Evolutionary conservation across 92 coral and sea anemone genomes (phyloP).

Genomic region (Porites cylindrica): DNA sequence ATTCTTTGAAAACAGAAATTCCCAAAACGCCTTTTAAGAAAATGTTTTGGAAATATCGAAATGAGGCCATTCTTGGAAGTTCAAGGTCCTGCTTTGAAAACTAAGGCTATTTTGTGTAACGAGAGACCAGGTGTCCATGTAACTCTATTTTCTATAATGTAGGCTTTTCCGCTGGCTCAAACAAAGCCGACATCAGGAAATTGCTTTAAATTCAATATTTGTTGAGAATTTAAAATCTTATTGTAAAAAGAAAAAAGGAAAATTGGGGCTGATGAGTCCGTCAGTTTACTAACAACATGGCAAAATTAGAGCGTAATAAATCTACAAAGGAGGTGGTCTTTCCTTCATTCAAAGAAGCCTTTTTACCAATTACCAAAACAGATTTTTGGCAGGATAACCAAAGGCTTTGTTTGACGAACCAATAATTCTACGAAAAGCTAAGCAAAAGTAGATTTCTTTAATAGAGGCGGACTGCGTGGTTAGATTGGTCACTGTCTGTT

Average conservation of each 20-base stretch:
- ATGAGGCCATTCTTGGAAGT: slow-evolving; percentile 10
- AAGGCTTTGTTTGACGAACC: slow-evolving; percentile 6
- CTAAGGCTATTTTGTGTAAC: slow-evolving; percentile 30
- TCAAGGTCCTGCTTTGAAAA: slow-evolving; percentile 47
- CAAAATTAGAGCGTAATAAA: slow-evolving; percentile 32
- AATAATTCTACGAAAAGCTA: neutral
- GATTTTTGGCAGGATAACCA: slow-evolving; percentile 25
- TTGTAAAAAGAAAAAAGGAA: slow-evolving; percentile 40
- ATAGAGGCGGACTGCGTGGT: neutral
- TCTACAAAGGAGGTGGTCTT: slow-evolving; percentile 45
- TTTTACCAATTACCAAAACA: slow-evolving; percentile 53
- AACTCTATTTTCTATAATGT: slow-evolving; percentile 1
- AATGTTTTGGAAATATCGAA: slow-evolving; percentile 36
- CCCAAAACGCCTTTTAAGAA: neutral
- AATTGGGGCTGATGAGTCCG: slow-evolving; percentile 22
- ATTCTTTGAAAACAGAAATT: slow-evolving; percentile 2
- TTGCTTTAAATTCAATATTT: slow-evolving; percentile 41
- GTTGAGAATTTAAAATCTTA: slow-evolving; percentile 26
- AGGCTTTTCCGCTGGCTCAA: slow-evolving; percentile 49
- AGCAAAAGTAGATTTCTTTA: too few relatives aligned
- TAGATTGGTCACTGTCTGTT: neutral
- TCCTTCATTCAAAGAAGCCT: slow-evolving; percentile 2
- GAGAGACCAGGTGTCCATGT: slow-evolving; percentile 29
- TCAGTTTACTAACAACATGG: slow-evolving; percentile 26
- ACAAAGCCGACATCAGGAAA: slow-evolving; percentile 55